These are phyloP conservation scores for Misgurnus anguillicaudatus DNA, from an alignment of 2,113 vertebrate genomes.

Conservation along the genomic window DNA sequence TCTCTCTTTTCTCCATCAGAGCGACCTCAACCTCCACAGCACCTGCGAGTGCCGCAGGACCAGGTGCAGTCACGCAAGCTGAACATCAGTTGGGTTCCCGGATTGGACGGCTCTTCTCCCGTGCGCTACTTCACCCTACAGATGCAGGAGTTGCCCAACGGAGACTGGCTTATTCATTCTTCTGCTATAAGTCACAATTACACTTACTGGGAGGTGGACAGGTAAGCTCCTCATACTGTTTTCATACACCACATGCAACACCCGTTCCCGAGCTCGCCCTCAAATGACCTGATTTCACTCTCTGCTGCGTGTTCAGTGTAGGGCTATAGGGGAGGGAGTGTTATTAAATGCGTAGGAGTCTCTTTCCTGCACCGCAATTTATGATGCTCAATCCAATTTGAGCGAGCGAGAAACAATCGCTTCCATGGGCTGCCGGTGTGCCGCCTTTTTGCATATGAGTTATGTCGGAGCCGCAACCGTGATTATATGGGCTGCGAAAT, in stretches of 20 bases:
- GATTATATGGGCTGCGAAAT: slow-evolving; percentile 67
- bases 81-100: slow-evolving; percentile 82
- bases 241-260: too few species aligned
- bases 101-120: slow-evolving; percentile 86
- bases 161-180: slow-evolving; percentile 83
- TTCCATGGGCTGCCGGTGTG: slow-evolving; percentile 13
- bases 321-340: slow-evolving; percentile 32
- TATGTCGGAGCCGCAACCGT: slow-evolving; percentile 52
- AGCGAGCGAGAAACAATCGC: slow-evolving; percentile 38
- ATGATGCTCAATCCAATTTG: slow-evolving; percentile 38
- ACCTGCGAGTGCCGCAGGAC: slow-evolving; percentile 80
- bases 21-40: slow-evolving; percentile 85
- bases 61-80: slow-evolving; percentile 82
- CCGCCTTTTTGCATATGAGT: slow-evolving; percentile 59
- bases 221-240: slow-evolving; percentile 77
- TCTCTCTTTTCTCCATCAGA: slow-evolving; percentile 71
- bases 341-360: slow-evolving; percentile 53
- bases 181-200: slow-evolving; percentile 85
- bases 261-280: too few species aligned
- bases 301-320: slow-evolving; percentile 17
- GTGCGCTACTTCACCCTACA: slow-evolving; percentile 90
- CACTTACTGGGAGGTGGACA: slow-evolving; percentile 78
- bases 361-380: slow-evolving; percentile 52
- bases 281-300: neutral
- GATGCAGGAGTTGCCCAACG: slow-evolving; percentile 79